Evolutionary conservation across 2,113 vertebrate genomes (phyloP).

Genomic region (Seriola aureovittata): DNA sequence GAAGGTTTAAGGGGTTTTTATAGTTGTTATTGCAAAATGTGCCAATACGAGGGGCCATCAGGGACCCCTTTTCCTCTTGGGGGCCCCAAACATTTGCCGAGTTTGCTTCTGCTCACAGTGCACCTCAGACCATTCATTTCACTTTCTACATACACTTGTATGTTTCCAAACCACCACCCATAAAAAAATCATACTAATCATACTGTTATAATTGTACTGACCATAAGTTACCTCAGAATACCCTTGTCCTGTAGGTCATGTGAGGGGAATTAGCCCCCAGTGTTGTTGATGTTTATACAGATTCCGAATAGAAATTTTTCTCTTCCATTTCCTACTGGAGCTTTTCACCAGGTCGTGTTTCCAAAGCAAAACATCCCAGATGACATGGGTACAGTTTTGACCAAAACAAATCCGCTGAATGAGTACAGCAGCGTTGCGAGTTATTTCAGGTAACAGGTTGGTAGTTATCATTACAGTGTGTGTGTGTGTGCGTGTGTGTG

Average conservation of each 20-base stretch:
- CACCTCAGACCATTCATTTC: no score
- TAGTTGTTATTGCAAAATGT: no score
- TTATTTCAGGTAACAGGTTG: neutral
- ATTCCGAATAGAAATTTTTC: neutral
- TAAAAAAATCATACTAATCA: no score
- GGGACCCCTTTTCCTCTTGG: no score
- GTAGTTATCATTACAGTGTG: neutral
- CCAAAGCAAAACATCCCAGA: conserved; percentile 16
- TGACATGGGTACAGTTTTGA: neutral
- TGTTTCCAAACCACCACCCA: no score
- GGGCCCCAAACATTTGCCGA: no score
- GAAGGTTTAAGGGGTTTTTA: no score
- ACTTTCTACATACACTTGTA: no score
- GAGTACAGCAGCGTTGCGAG: neutral
- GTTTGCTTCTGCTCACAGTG: no score
- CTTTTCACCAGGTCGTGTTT: neutral
- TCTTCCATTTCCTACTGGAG: neutral
- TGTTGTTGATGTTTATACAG: neutral
- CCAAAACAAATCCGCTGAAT: conserved; percentile 24
- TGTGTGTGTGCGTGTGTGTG: no score
- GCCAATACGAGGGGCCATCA: no score
- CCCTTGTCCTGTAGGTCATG: neutral
- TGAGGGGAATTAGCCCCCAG: neutral
- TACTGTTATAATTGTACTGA: neutral
- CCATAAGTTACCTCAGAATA: neutral